phyloP scores from a whole-genome alignment of 2,797 vertebrate genomes.

The Poliocrania exsul region DNA sequence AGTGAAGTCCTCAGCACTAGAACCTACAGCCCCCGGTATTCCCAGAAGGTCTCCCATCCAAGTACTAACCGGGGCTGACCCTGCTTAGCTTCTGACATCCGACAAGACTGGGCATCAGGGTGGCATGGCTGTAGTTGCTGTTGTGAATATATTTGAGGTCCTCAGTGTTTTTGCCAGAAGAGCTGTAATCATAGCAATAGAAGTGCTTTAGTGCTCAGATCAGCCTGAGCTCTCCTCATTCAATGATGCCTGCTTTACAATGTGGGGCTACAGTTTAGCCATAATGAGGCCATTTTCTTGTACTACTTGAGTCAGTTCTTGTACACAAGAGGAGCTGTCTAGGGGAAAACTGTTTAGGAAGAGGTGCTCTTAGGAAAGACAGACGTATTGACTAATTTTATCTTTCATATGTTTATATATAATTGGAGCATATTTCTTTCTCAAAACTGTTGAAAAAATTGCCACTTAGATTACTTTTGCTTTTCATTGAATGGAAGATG shows the following conservation, averaged over 20 bases:
- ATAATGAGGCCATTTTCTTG: neutral
- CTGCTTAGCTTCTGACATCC: too few species aligned
- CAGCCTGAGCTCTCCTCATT: neutral
- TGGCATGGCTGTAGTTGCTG: too few species aligned
- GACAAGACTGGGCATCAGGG: too few species aligned
- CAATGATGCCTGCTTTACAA: neutral
- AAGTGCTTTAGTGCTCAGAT: neutral
- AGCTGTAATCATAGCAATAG: neutral
- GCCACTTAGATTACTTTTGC: neutral
- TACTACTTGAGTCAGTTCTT: neutral
- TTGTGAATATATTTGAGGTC: neutral
- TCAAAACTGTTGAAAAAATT: neutral
- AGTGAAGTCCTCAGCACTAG: too few species aligned
- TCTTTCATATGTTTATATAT: neutral
- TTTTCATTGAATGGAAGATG: neutral
- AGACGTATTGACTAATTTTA: neutral
- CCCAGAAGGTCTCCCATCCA: too few species aligned
- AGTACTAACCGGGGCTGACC: too few species aligned
- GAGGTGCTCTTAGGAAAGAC: neutral
- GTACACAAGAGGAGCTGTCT: neutral
- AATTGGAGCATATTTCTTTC: slow-evolving; percentile 4
- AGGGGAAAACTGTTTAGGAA: neutral
- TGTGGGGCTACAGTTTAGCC: neutral
- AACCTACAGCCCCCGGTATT: too few species aligned
- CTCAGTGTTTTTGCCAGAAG: neutral